phyloP scores from a whole-genome alignment of 2,113 vertebrate genomes.

The Clupea harengus region DNA sequence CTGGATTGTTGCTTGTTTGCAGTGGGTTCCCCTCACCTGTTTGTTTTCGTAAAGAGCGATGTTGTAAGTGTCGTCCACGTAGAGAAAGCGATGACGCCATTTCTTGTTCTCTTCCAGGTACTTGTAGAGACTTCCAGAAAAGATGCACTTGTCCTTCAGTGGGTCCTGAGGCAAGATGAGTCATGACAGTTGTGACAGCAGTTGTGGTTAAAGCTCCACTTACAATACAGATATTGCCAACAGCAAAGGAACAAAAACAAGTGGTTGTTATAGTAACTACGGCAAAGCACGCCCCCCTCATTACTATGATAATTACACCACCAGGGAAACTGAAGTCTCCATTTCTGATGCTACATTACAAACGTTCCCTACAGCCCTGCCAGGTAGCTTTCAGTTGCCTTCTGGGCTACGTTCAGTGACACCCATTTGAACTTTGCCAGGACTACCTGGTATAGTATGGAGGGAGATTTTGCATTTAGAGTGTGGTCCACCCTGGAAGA shows the following conservation, averaged over 20 bases:
- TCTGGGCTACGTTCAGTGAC: neutral
- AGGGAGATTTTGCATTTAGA: neutral
- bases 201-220: neutral
- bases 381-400: neutral
- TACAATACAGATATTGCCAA: neutral
- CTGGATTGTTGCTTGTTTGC: neutral
- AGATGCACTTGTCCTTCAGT: constrained; percentile 81
- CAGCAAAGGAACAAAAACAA: neutral
- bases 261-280: neutral
- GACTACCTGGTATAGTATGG: neutral
- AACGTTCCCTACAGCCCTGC: neutral
- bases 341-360: neutral
- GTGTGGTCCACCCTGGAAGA: neutral
- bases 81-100: constrained; percentile 88
- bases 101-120: constrained; percentile 92
- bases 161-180: constrained; percentile 70
- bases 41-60: constrained; percentile 84
- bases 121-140: constrained; percentile 90
- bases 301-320: neutral
- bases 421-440: neutral
- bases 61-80: constrained; percentile 83
- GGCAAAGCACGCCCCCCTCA: neutral
- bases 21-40: constrained; percentile 68
- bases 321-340: neutral
- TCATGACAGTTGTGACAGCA: neutral